Base-by-base conservation (phyloP, 2,113 vertebrate genomes). In the Ailuropoda melanoleuca region DNA sequence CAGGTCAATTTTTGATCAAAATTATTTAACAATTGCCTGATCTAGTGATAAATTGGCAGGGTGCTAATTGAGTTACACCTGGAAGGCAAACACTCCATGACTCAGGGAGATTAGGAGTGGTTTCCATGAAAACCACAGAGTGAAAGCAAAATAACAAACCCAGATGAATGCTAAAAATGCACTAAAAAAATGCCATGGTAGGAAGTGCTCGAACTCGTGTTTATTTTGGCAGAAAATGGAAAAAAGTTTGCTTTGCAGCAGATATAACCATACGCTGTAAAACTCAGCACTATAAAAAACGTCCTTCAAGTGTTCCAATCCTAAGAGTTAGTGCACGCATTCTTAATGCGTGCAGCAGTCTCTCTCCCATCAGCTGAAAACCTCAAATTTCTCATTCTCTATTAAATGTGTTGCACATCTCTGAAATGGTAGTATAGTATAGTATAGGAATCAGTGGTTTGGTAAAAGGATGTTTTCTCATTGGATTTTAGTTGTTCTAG, bases 1-100 rank as follows among this genome's bases (percentile, higher is more conserved):
- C 0, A 18, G 2, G 5, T 88, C 72, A 74, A 74, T 46, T 74
- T 60, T 50, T 37, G 14, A 95, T 83, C 90, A 94, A 90, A 88
- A 81, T 90, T 80, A 58, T 31, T 15, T 4, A 13, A 96, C 85
- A 77, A 75, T 55, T 77, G 83, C 90, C 89, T 86, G 82, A 39
- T 53, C 9, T 8, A 39, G 37, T 78, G 95, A 96, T 31, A 88
- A 97, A 94, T 21, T 66, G 95, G 74, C 81, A 60, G n/a, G 0
- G 12, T 14, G 78, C 91, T 95, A 88, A 96, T 43, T 50, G 90
- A 91, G 90, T 64, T 96, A 56, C 62, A 43, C 70, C 43, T 14
- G 39, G 89, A 89, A 93, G 66, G 78, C 29, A 87, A 4, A 58
- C 4, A 14, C 9, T 19, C 29, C 3, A 8, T 4, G 37, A 55